Conservation (phyloP, 2,113 vertebrate genomes). For the Phylloscopus whistleri region DNA sequence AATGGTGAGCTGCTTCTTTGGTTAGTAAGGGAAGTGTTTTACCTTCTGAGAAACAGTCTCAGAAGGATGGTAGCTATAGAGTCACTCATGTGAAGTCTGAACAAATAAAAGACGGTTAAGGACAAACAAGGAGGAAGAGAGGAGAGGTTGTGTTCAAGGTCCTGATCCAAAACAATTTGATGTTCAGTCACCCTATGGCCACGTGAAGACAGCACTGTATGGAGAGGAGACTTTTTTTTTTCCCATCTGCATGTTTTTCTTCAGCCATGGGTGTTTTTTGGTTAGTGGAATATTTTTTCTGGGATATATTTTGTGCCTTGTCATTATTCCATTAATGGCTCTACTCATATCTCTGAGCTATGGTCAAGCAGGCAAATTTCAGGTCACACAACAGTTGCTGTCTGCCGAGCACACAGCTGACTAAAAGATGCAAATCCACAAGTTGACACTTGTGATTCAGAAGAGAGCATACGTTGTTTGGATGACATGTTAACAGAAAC, state of each 20-base stretch:
- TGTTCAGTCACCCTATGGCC: background rate
- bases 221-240: background rate
- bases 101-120: background rate
- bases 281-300: background rate
- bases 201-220: background rate
- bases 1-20: background rate
- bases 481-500: background rate
- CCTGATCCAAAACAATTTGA: background rate
- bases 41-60: background rate
- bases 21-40: background rate
- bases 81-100: background rate
- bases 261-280: background rate
- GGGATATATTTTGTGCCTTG: background rate
- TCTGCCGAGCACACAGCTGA: background rate
- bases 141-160: background rate
- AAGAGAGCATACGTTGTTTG: background rate
- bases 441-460: background rate
- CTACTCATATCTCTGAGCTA: background rate
- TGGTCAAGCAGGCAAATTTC: slow-evolving; percentile 25
- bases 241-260: background rate
- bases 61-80: background rate
- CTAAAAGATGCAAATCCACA: slow-evolving; percentile 51
- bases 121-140: background rate
- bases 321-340: background rate
- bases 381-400: background rate